Conservation (phyloP, 1,140 invertebrate genomes). For the Drepana arcuata region DNA sequence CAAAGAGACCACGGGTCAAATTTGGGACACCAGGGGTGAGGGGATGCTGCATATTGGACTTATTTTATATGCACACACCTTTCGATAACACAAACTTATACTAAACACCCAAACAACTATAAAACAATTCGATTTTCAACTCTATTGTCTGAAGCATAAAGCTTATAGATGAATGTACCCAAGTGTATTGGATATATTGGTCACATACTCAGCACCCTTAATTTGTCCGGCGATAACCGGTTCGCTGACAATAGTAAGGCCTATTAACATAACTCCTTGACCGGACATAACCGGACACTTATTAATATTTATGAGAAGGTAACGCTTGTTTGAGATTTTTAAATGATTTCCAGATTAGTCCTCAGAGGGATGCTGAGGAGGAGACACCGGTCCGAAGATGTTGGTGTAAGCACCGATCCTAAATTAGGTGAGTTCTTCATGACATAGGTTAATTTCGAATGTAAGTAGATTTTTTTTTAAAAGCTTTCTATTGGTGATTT, state of each 20-base stretch:
- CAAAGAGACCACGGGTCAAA: slow-evolving; percentile 54
- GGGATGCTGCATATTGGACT: slow-evolving; percentile 57
- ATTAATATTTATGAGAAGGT: slow-evolving; percentile 62
- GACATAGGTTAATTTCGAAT: too few species aligned
- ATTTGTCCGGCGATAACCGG: slow-evolving; percentile 50
- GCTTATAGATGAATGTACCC: background rate
- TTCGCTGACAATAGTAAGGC: slow-evolving; percentile 42
- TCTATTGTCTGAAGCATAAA: slow-evolving; percentile 12
- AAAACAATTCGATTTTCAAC: slow-evolving; percentile 17
- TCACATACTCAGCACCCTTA: slow-evolving; percentile 45
- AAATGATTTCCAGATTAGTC: slow-evolving; percentile 29
- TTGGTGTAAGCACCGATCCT: slow-evolving; percentile 3
- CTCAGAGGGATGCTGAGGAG: slow-evolving; percentile 33
- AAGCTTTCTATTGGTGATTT: too few species aligned
- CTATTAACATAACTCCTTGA: slow-evolving; percentile 69
- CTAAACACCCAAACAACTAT: background rate
- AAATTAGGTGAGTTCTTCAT: slow-evolving; percentile 6
- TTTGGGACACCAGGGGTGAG: slow-evolving; percentile 35
- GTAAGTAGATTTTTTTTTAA: too few species aligned
- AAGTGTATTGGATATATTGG: slow-evolving; percentile 5
- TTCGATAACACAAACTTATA: slow-evolving; percentile 29
- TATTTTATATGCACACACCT: slow-evolving; percentile 65
- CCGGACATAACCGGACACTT: slow-evolving; percentile 50
- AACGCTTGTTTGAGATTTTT: slow-evolving; percentile 30
- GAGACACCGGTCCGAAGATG: slow-evolving; percentile 14